Conservation (phyloP, 2,888 invertebrate species). For the Erynnis tages region DNA sequence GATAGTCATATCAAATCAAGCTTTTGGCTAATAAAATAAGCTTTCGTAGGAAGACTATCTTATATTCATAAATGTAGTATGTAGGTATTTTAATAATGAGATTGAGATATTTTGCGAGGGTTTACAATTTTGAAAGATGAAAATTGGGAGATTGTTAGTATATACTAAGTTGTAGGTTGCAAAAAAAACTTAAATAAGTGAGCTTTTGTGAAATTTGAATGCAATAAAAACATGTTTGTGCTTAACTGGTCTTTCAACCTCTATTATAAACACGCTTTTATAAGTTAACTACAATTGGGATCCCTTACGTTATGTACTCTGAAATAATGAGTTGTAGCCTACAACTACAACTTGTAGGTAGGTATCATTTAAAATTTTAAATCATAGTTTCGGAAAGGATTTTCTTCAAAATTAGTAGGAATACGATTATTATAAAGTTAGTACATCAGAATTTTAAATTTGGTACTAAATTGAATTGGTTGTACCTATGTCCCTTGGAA, state of each 20-base stretch:
- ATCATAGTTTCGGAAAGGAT: too few species aligned
- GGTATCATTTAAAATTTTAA: too few species aligned
- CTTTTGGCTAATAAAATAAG: too few species aligned
- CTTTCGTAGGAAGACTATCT: too few species aligned
- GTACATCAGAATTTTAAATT: too few species aligned
- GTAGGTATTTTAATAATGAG: not conserved
- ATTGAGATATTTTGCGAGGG: slow-evolving; percentile 15
- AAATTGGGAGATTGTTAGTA: not conserved
- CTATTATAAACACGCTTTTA: not conserved
- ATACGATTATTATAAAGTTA: too few species aligned
- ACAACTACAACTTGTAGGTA: too few species aligned
- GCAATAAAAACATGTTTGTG: slow-evolving; percentile 54
- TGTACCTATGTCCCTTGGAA: too few species aligned
- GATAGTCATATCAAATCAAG: too few species aligned
- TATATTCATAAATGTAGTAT: not conserved
- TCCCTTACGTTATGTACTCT: not conserved
- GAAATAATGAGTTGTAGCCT: slow-evolving; percentile 5
- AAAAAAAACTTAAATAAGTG: slow-evolving; percentile 36
- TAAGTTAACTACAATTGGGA: not conserved
- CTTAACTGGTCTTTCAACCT: slow-evolving; percentile 37
- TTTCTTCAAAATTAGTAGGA: too few species aligned
- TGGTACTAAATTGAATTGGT: too few species aligned
- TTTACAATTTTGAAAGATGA: slow-evolving; percentile 1
- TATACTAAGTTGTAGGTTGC: too few species aligned
- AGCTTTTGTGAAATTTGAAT: slow-evolving; percentile 56